Base-by-base conservation (phyloP, 2,888 invertebrate species). In the Oxytorus armatus region DNA sequence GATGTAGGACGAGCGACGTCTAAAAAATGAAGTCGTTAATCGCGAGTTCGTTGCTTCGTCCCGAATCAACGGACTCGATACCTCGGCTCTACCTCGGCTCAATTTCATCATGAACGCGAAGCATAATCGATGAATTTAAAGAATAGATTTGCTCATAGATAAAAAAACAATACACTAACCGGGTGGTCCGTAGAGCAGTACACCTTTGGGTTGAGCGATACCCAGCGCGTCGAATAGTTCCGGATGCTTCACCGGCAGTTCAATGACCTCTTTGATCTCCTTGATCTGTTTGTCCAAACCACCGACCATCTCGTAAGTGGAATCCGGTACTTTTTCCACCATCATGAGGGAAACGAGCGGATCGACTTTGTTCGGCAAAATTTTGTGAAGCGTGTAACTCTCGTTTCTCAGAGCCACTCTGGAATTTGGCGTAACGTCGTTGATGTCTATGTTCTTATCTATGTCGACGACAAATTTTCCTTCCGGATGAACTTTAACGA, bases 311-410 rank as follows among this genome's bases (percentile, higher is more conserved):
- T 99, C 99, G 90, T 99, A 99, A 0, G 99, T 99, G 0, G 99
- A 99, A 92, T 99, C 99, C 0, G 99, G 99, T 1, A 99, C 99
- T 92, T 99, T 99, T 92, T 99, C 99, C 0, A 99, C 99, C 99
- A 99, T 99, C 99, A 99, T 99, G 80, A 99, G 95, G 0, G 99
- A 99, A 0, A 99, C 99, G 77, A 99, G 93, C 0, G 99, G 99
- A 93, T 99, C 99, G 1, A 99, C 98, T 94, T 99, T 99, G 92
- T 99, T 99, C 0, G 99, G 99, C 23, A 99, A 93, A 86, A 99
- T 98, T 93, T 99, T 99, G 92, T 99, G 99, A 47, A 99, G 94
- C 0, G 98, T 98, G 90, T 99, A 99, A 92, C 98, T 98, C 92
- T 99, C 99, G 91, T 99, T 99, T 72, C 99, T 95, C 42, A 99